phyloP scores from a whole-genome alignment of 2,113 vertebrate species.

The Prietella phreatophila region DNA sequence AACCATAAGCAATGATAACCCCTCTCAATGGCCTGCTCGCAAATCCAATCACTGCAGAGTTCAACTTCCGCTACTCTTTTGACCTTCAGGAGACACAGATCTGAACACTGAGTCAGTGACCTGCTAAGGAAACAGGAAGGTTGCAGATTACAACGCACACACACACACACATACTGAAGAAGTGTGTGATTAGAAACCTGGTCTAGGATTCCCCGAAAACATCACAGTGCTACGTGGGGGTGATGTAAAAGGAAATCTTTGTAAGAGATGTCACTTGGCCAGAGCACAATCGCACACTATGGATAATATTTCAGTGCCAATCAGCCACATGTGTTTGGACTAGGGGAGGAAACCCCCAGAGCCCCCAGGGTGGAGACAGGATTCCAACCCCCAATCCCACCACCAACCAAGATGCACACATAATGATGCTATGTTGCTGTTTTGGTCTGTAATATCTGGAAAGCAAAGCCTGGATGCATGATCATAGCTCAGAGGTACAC shows the following conservation, averaged over 20 bases:
- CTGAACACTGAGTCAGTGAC: neutral
- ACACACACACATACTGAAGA: neutral
- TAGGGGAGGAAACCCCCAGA: no score
- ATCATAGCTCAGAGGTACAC: neutral
- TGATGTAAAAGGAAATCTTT: neutral
- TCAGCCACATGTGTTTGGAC: no score
- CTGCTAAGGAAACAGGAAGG: conserved; percentile 26
- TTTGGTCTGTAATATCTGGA: neutral
- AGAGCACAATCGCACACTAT: no score
- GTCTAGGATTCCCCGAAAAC: neutral
- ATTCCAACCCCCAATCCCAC: no score
- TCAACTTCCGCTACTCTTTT: neutral
- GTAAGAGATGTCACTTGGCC: neutral
- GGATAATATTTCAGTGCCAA: no score
- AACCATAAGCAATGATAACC: conserved; percentile 7
- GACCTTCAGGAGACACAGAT: neutral
- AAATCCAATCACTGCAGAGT: neutral
- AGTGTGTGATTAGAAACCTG: neutral
- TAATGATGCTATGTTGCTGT: neutral
- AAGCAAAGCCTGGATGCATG: neutral
- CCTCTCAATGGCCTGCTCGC: neutral
- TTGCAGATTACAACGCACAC: neutral
- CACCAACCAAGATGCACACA: neutral
- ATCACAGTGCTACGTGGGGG: neutral
- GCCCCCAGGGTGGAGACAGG: no score